Evolutionary conservation across 2,888 invertebrate genomes (phyloP).

Genomic region (Candidula unifasciata): DNA sequence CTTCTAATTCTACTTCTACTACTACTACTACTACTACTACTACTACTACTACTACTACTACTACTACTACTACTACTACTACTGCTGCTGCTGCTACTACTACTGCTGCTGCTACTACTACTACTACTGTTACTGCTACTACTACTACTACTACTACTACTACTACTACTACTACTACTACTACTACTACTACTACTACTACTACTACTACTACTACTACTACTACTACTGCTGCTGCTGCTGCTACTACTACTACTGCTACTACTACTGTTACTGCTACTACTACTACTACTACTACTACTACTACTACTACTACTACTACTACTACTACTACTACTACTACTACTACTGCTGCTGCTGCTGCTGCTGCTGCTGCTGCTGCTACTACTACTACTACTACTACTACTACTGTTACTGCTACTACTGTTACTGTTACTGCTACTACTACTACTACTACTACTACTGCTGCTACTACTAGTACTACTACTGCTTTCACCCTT

Average conservation of each 20-base stretch:
- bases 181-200: neutral
- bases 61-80: conserved; percentile 24
- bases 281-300: conserved; percentile 34
- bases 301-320: conserved; percentile 16
- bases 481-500: too few species aligned
- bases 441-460: too few species aligned
- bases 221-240: conserved; percentile 2
- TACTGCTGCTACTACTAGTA: too few species aligned
- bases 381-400: too few species aligned
- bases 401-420: too few species aligned
- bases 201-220: neutral
- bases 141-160: conserved; percentile 14
- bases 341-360: too few species aligned
- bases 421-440: too few species aligned
- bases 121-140: conserved; percentile 14
- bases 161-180: conserved; percentile 34
- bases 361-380: too few species aligned
- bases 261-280: conserved; percentile 21
- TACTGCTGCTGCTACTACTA: conserved; percentile 7
- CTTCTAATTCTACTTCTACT: too few species aligned
- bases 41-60: conserved; percentile 21
- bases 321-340: conserved; percentile 16
- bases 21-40: neutral
- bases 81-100: conserved; percentile 4
- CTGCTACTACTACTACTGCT: conserved; percentile 27